Base-by-base conservation (phyloP, 2,888 invertebrate species). In the Pristionchus japonicus region DNA sequence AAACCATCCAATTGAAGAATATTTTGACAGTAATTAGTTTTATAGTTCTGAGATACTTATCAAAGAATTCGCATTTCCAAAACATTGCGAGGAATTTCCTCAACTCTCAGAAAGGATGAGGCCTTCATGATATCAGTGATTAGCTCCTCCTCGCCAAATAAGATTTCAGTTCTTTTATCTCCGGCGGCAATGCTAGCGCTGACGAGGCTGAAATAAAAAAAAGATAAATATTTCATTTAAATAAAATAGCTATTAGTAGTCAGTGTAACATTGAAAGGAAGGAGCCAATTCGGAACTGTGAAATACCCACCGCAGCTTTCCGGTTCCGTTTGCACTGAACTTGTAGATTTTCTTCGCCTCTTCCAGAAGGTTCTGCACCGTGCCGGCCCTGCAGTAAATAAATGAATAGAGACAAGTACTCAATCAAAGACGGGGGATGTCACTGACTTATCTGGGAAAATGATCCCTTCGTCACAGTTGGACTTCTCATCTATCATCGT, bases 11-110 rank as follows among this genome's bases (percentile, higher is more conserved):
- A n/a, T n/a, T n/a, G n/a, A n/a, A n/a, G n/a, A n/a, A n/a, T n/a
- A n/a, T n/a, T n/a, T n/a, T n/a, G n/a, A n/a, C n/a, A n/a, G n/a
- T n/a, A n/a, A n/a, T n/a, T n/a, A n/a, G n/a, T n/a, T n/a, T n/a
- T n/a, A n/a, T n/a, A n/a, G n/a, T n/a, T n/a, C n/a, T n/a, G n/a
- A n/a, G n/a, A n/a, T n/a, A n/a, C n/a, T n/a, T n/a, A n/a, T n/a
- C n/a, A n/a, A n/a, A n/a, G n/a, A n/a, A n/a, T n/a, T n/a, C n/a
- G n/a, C n/a, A n/a, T n/a, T n/a, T n/a, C n/a, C n/a, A n/a, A n/a
- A n/a, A n/a, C n/a, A 92, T 99, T 98, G 92, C 96, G 96, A 37
- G 98, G 98, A 91, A 98, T 96, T 96, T 99, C 99, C 95, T 99
- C 99, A 95, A 98, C 97, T 95, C 98, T 95, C 90, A 90, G 88